phyloP scores from a whole-genome alignment of 2,888 invertebrate genomes.

The Hartigia nigra region DNA sequence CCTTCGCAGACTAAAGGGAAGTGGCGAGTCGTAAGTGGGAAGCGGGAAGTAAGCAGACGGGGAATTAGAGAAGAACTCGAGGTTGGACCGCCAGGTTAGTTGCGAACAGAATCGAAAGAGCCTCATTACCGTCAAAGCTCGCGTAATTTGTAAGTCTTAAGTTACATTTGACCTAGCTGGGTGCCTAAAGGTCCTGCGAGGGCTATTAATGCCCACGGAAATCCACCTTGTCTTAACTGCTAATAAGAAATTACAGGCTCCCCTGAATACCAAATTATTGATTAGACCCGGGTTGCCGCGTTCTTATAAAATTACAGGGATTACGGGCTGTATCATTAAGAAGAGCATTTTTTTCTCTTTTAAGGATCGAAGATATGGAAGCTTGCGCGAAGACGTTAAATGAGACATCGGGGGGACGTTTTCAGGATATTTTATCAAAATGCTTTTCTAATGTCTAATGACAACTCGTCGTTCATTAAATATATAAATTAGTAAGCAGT shows the following conservation, averaged over 20 bases:
- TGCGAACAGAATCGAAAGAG: conserved; percentile 38
- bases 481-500: not conserved
- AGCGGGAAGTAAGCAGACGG: not conserved
- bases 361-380: not conserved
- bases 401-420: not conserved
- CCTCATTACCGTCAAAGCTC: conserved; percentile 28
- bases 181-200: conserved; percentile 18
- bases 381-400: too few species aligned
- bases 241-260: conserved; percentile 23
- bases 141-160: conserved; percentile 28
- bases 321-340: not conserved
- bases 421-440: not conserved
- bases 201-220: conserved; percentile 26
- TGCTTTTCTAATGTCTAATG: not conserved
- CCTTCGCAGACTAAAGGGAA: not conserved
- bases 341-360: not conserved
- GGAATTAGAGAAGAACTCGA: conserved; percentile 14
- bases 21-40: not conserved
- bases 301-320: not conserved
- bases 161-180: conserved; percentile 25
- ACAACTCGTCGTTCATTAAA: not conserved
- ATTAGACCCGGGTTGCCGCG: conserved; percentile 3
- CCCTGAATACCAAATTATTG: conserved; percentile 22
- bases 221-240: conserved; percentile 11
- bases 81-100: conserved; percentile 15